These are phyloP conservation scores for Brachirus orientalis DNA, from an alignment of 2,113 vertebrate genomes.

Conservation along the genomic window DNA sequence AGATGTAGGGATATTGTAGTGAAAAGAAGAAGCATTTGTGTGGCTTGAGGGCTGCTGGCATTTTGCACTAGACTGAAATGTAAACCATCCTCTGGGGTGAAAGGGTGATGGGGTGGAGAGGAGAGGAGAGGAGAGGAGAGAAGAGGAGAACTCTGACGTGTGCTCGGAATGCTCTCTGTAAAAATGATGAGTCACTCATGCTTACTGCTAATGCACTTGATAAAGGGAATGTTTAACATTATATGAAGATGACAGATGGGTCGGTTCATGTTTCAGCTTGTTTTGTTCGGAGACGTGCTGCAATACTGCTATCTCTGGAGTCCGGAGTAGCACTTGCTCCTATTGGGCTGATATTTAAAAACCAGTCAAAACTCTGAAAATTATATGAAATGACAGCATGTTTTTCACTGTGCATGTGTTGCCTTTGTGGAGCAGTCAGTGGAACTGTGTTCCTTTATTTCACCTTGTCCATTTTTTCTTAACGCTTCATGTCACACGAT, in stretches of 20 bases:
- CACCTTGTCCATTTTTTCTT: background rate
- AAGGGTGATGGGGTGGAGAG: slow-evolving; percentile 54
- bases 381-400: slow-evolving; percentile 58
- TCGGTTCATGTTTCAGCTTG: slow-evolving; percentile 26
- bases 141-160: slow-evolving; percentile 51
- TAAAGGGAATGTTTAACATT: slow-evolving; percentile 54
- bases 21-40: slow-evolving; percentile 81
- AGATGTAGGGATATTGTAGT: slow-evolving; percentile 67
- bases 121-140: slow-evolving; percentile 38
- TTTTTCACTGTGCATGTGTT: slow-evolving; percentile 48
- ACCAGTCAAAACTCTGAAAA: slow-evolving; percentile 52
- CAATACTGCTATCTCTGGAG: slow-evolving; percentile 39
- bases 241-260: slow-evolving; percentile 58
- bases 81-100: slow-evolving; percentile 63
- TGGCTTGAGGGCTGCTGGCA: slow-evolving; percentile 67
- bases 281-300: slow-evolving; percentile 58
- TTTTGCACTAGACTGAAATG: slow-evolving; percentile 59
- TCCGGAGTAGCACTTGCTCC: slow-evolving; percentile 58
- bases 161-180: slow-evolving; percentile 44
- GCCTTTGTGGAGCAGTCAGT: slow-evolving; percentile 15
- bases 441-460: slow-evolving; percentile 11
- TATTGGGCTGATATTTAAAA: slow-evolving; percentile 45
- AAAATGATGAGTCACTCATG: slow-evolving; percentile 64
- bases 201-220: slow-evolving; percentile 53
- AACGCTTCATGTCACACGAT: background rate